Base-by-base conservation (phyloP, 2,113 vertebrate genomes). In the Seriola quinqueradiata region DNA sequence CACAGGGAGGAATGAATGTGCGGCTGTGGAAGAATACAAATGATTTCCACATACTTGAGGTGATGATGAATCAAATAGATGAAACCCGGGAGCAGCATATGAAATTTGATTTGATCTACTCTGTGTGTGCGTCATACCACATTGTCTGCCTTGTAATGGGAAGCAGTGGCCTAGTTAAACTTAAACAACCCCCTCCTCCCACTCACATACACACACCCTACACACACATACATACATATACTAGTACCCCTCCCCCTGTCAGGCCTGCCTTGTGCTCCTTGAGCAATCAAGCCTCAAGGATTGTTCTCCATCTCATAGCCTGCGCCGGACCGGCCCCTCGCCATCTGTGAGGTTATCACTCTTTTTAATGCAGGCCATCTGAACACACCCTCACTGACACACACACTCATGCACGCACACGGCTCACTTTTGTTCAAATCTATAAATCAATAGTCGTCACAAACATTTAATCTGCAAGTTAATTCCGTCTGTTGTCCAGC, bases 341-440 rank as follows among this genome's bases (percentile, higher is more conserved):
- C 94, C 94, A 95, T 95, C 94, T 95, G 95, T 92, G 92, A 82
- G 91, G 93, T 95, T 94, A 94, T 93, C 94, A 87, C 85, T 88
- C 87, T 87, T 83, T 90, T 92, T 91, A 89, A 92, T 91, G 83
- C 83, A 84, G 88, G 90, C 87, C 90, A 91, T 87, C 88, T 82
- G 87, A 84, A 89, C 80, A 84, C 84, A 73, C 83, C 82, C 89
- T 83, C 89, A 3, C 16, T 11, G 54, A 67, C 58, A 65, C 75
- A 61, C 75, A 21, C 72, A 73, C 82, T 55, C 88, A 84, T 50
- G 52, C 85, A 79, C 63, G 40, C 88, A 75, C 88, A 19, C 79
- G 32, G 44, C 74, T 71, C 74, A 70, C 82, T 87, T 89, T 85
- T 75, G 79, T 80, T 82, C 77, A 55, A 54, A 89, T 93, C 91